A percentile compares a stretch with the other conserved stretches of the same genome.
These are phyloP conservation scores for Tragulus kanchil DNA, from an alignment of 2,113 vertebrate species.

Conservation along the genomic window DNA sequence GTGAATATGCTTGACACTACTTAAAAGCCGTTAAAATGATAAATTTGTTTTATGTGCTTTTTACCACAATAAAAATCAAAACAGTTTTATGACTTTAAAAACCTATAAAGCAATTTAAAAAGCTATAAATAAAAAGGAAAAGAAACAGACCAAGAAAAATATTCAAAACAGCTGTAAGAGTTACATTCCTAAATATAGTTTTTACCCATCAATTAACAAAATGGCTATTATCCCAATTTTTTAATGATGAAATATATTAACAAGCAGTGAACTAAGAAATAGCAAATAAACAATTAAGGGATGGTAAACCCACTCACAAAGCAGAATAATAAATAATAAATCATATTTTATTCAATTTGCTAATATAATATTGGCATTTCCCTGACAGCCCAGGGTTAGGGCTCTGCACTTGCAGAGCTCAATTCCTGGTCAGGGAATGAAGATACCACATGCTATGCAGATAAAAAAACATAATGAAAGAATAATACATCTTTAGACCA, in stretches of 20 bases:
- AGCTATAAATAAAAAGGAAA: not conserved
- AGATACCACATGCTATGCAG: not conserved
- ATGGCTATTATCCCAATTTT: not conserved
- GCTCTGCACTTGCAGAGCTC: not conserved
- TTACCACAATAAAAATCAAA: not conserved
- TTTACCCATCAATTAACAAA: not conserved
- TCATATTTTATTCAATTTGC: not conserved
- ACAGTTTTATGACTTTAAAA: not conserved
- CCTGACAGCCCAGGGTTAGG: not conserved
- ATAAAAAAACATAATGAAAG: not conserved
- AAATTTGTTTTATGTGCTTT: not conserved
- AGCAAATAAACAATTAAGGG: not conserved
- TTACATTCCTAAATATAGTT: not conserved
- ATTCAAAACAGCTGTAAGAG: not conserved
- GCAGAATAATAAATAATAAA: not conserved
- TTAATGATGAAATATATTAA: not conserved
- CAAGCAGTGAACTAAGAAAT: not conserved
- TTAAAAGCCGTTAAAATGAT: not conserved
- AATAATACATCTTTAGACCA: not conserved
- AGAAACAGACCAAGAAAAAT: not conserved
- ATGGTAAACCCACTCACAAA: not conserved
- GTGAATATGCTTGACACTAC: not conserved
- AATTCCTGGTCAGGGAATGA: not conserved
- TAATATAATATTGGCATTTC: not conserved
- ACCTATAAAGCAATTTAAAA: not conserved